Evolutionary conservation across 2,797 vertebrate genomes (phyloP), one percentile per base, ranked within the genome.

Genomic region (Varecia variegata): DNA sequence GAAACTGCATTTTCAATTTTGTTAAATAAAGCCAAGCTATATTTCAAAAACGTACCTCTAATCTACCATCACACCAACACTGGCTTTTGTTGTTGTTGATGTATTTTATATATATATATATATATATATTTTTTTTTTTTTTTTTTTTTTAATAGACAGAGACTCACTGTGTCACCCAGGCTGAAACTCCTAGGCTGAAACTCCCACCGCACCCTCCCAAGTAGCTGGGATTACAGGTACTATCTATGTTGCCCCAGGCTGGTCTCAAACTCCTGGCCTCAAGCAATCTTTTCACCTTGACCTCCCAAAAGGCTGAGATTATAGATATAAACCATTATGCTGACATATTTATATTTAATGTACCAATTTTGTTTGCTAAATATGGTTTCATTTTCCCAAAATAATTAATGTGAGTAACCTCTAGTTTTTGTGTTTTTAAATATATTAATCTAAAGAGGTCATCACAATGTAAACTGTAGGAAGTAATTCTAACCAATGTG

Each of bases 1-100:
- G 25, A 1, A 94, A 85, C 5, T 88, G 40, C 25, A 74, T 58
- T 90, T 96, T 68, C 96, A 94, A 88, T 80, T 96, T 93, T 93
- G 17, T 82, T 90, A 67, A 23, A 50, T 40, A 62, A 11, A 79
- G 43, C 15, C 9, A 95, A 93, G 21, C 35, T 84, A 88, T 83
- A 14, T 93, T 95, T 93, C 38, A 84, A 83, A 88, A 93, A 77
- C 60, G 18, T 79, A 62, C n/a, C 50, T 92, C n/a, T 86, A 79
- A 65, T n/a, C 43, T 60, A 77, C 32, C 52, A 92, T 43, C 27
- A 54, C 68, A 81, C 45, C 32, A 88, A 76, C 38, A 88, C 1
- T 43, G 27, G 27, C 83, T 93, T 88, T 50, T 87, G 21, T 56
- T 87, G 35, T 17, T 65, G n/a, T 8, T 73, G 15, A n/a, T n/a